Percentiles rank a stretch among this genome's conserved stretches.
Conservation (phyloP, 2,113 vertebrate genomes). For the Podarcis muralis region DNA sequence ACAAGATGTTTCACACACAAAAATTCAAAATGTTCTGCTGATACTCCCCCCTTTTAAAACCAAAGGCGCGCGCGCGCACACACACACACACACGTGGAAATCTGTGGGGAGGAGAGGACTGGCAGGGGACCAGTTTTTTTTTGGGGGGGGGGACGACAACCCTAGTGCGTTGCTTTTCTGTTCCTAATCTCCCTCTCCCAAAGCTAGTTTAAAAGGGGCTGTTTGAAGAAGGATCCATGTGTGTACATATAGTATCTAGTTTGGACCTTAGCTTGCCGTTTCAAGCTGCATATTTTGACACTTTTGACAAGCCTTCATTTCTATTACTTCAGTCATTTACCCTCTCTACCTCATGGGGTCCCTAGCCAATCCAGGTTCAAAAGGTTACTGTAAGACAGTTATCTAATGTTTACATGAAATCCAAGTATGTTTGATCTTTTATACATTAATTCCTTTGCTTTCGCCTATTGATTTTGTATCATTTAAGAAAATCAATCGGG, state of each 20-base stretch:
- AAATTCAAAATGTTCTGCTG: neutral
- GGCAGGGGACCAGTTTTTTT: neutral
- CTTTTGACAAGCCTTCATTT: neutral
- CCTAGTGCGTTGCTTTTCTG: neutral
- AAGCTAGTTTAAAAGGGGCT: neutral
- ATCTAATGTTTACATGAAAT: constrained; percentile 7
- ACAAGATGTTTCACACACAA: neutral
- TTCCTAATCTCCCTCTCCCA: neutral
- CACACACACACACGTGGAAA: neutral
- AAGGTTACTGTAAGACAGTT: neutral
- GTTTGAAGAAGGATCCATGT: too few relatives aligned
- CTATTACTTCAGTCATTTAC: neutral
- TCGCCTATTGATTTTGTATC: constrained; percentile 14
- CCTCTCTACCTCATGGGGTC: neutral
- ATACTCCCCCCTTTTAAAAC: neutral
- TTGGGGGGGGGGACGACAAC: too few relatives aligned
- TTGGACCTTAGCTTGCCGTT: neutral
- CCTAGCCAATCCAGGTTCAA: neutral
- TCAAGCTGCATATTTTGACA: neutral
- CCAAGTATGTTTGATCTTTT: constrained; percentile 7
- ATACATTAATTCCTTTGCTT: constrained; percentile 21
- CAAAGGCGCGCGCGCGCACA: neutral
- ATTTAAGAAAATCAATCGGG: constrained; percentile 5
- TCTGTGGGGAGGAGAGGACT: neutral
- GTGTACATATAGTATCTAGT: too few relatives aligned